These are phyloP conservation scores for Cercocebus atys DNA, from an alignment of 2,113 vertebrate genomes.

Conservation along the genomic window DNA sequence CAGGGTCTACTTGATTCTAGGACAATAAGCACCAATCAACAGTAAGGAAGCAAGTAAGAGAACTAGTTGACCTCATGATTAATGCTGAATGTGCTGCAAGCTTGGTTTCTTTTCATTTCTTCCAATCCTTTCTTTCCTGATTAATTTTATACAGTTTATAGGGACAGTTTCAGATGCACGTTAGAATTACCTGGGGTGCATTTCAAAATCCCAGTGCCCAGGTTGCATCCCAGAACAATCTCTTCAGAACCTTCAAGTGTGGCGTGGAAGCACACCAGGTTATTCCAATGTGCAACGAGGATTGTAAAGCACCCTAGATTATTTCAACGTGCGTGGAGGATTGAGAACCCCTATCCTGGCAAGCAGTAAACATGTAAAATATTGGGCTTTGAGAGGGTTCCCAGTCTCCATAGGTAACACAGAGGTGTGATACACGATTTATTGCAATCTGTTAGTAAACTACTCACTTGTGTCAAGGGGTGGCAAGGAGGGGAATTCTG, in stretches of 20 bases:
- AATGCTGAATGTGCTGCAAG: too few relatives aligned
- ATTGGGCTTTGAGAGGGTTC: background rate
- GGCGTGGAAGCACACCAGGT: too few relatives aligned
- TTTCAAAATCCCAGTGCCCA: too few relatives aligned
- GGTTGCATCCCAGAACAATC: background rate
- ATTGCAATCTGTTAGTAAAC: background rate
- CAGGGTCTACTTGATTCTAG: too few relatives aligned
- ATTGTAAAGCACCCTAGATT: background rate
- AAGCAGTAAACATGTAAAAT: background rate
- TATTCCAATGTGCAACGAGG: too few relatives aligned
- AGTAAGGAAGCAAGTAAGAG: too few relatives aligned
- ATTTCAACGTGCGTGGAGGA: background rate
- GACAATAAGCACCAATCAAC: too few relatives aligned
- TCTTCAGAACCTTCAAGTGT: background rate
- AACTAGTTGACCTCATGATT: too few relatives aligned
- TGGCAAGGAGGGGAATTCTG: too few relatives aligned
- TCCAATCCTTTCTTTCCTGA: too few relatives aligned
- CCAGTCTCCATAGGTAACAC: background rate
- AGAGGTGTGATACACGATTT: background rate
- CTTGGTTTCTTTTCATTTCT: too few relatives aligned
- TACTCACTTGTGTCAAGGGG: background rate
- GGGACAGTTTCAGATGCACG: background rate
- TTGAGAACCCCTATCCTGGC: background rate
- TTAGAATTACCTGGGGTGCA: background rate
- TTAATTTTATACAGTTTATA: too few relatives aligned